These are phyloP conservation scores for Crotalus viridis DNA, from an alignment of 2,113 vertebrate species.

Conservation along the genomic window DNA sequence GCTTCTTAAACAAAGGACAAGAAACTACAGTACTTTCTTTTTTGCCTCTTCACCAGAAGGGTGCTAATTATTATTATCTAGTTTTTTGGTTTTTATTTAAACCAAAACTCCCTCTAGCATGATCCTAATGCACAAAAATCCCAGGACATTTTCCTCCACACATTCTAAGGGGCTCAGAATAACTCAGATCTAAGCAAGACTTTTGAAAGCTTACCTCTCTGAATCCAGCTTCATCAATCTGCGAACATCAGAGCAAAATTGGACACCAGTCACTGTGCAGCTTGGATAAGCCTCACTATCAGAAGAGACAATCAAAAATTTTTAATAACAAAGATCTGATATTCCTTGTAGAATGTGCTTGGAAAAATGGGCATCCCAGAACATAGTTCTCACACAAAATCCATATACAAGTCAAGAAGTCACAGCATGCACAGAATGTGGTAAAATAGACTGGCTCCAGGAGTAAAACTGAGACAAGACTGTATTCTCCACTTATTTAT, in stretches of 20 bases:
- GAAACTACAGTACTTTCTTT: not conserved
- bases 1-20: not conserved
- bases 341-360: not conserved
- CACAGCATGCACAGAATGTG: not conserved
- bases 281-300: constrained; percentile 93
- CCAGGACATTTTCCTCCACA: not conserved
- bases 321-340: not conserved
- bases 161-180: not conserved
- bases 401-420: not conserved
- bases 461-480: not conserved
- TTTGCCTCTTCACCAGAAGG: not conserved
- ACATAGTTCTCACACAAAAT: not conserved
- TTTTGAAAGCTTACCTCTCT: constrained; percentile 75
- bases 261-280: constrained; percentile 88
- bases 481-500: not conserved
- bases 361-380: not conserved
- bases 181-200: fast-evolving
- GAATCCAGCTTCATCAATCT: constrained; percentile 88
- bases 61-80: not conserved
- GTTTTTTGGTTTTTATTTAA: not conserved
- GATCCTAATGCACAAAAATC: not conserved
- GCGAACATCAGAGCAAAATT: constrained; percentile 90
- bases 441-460: not conserved
- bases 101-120: not conserved
- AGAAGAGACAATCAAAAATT: not conserved